Evolutionary conservation across 2,888 invertebrate genomes (phyloP), one percentile per base, ranked within the genome.

Genomic region (Apotomis capreana): DNA sequence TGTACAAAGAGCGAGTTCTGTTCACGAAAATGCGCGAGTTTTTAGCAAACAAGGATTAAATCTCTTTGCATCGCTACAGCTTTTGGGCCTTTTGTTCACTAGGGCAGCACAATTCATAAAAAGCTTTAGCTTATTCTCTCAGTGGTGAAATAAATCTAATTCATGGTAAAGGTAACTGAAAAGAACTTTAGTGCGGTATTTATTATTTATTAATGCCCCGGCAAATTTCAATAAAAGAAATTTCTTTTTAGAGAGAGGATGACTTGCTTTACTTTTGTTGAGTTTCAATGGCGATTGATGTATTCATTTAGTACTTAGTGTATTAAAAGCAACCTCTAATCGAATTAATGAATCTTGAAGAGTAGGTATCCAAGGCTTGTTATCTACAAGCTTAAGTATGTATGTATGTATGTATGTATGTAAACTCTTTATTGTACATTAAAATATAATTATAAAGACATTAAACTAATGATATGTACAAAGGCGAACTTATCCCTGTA

Each of bases 81-180:
- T 37, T 12, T 58, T 12, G 5, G 6, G 37, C 37, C n/a, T 37
- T 58, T 58, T n/a, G 49, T 49, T 58, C 12, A 6, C 6, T 6
- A 37, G 6, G n/a, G 37, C 6, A n/a, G 49, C 10, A 37, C 10
- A n/a, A 61, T 8, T 61, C 46, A 52, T 49, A 62, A 52, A 63
- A 49, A 52, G 13, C 10, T 1, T 15, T n/a, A 46, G 37, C n/a
- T 44, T 64, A 44, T 64, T 64, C 4, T 64, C 26, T 55, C n/a
- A 64, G 64, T 64, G 15, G 40, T 44, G 15, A 37, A 52, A 13
- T 52, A 44, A 55, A 64, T 54, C 2, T 55, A 15, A 15, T 64
- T 44, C 40, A 44, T 51, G 36, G 10, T 37, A 8, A 8, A 26
- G 13, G 37, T 40, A 55, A 6, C 40, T 55, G 64, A 64, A 64